Base-by-base conservation (phyloP, 2,113 vertebrate genomes). In the Lophura nycthemera region DNA sequence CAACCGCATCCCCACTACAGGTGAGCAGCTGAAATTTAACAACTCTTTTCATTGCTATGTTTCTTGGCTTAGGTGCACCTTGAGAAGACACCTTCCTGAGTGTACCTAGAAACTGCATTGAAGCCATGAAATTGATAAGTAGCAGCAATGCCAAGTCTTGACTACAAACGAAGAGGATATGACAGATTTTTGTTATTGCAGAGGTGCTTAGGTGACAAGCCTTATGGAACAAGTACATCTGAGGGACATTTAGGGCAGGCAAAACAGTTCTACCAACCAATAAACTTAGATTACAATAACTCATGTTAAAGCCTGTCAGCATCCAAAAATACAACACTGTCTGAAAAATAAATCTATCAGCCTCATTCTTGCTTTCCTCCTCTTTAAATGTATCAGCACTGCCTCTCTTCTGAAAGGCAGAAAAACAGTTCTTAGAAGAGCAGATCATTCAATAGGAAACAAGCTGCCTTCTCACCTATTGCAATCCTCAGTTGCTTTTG, bases 171-270 rank as follows among this genome's bases (percentile, higher is more conserved):
- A 88, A 93, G 69, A 86, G 75, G 43, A 75, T 74, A 81, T 63
- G 79, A 91, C 91, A 89, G 43, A 72, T 87, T 88, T 90, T 91
- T 83, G 73, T 74, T 92, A 74, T 60, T 91, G 79, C 90, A 89
- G 88, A 43, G 45, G 61, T 94, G 56, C 87, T 96, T 92, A 83
- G 47, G 75, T 83, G 85, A 88, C 79, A 91, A 96, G 90, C 73
- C 79, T 95, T 91, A 85, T 89, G 91, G 90, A 96, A 90, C 79
- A 86, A 95, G 85, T 90, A 90, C 94, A 80, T 95, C 77, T 89
- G 87, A 90, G 88, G 88, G 82, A 89, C 89, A 65, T 64, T 89
- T 88, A 61, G 72, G 79, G 47, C 82, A 93, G 83, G 32, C 43
- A 88, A 86, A 92, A 69, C 40, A 69, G 88, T 86, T 91, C 95